Conservation (phyloP, 2,113 vertebrate species). For the Limanda limanda region DNA sequence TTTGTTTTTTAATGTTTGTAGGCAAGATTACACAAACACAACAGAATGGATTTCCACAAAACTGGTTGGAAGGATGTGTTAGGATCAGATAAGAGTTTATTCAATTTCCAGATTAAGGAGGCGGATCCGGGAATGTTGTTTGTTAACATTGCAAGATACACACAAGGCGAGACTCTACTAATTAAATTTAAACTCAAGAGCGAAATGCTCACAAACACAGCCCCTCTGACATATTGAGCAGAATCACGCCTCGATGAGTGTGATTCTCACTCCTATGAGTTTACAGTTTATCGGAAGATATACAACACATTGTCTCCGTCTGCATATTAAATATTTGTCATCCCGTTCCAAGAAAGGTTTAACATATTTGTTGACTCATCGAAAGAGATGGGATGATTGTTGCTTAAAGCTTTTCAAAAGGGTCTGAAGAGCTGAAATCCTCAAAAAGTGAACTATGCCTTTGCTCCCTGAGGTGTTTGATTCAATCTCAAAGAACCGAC, state of each 20-base stretch:
- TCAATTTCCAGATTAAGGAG: too few species aligned
- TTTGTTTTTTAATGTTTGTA: too few species aligned
- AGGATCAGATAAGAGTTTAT: too few species aligned
- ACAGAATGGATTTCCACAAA: too few species aligned
- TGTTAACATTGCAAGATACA: background rate
- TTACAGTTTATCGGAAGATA: slow-evolving; percentile 21
- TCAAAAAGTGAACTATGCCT: slow-evolving; percentile 6
- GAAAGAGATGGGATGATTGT: background rate
- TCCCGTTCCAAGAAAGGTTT: slow-evolving; percentile 7
- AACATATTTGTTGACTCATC: slow-evolving; percentile 28
- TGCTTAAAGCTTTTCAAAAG: too few species aligned
- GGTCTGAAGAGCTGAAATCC: slow-evolving; percentile 12
- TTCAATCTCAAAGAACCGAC: background rate
- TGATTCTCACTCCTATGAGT: slow-evolving; percentile 9
- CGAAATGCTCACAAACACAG: background rate
- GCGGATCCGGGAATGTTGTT: too few species aligned
- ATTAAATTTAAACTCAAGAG: background rate
- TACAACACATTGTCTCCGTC: slow-evolving; percentile 2
- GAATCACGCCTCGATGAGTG: slow-evolving; percentile 4
- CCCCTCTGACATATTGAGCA: slow-evolving; percentile 28
- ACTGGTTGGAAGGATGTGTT: too few species aligned
- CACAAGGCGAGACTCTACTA: background rate
- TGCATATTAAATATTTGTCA: slow-evolving; percentile 2
- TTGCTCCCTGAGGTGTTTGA: background rate
- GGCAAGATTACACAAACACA: too few species aligned